Evolutionary conservation across 1,140 invertebrate genomes (phyloP).

Genomic region (Drosophila parabipectinata): DNA sequence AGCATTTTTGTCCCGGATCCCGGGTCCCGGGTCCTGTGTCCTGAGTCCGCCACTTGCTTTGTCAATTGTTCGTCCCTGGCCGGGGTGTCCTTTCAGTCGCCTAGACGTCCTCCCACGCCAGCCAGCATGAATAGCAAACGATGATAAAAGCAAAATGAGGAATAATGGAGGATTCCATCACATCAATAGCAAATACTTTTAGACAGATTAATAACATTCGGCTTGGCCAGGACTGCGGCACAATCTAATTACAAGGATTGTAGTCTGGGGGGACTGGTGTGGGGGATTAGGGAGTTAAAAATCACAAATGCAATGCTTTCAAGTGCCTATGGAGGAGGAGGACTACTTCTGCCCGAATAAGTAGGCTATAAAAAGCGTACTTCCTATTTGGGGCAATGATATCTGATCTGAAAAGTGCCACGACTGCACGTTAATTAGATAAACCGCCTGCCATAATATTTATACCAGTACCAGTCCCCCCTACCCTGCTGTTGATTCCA

Average conservation of each 20-base stretch:
- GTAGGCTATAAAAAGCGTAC: background rate
- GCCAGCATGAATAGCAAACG: background rate
- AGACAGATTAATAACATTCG: background rate
- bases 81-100: background rate
- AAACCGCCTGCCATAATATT: background rate
- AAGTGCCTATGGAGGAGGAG: background rate
- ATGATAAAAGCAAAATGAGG: background rate
- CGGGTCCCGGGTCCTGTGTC: background rate
- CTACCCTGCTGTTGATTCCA: background rate
- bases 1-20: background rate
- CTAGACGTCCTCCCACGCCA: background rate
- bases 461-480: background rate
- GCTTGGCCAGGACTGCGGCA: no score
- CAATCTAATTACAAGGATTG: background rate
- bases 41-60: background rate
- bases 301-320: background rate
- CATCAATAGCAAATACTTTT: background rate
- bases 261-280: no score
- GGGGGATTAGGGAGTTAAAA: no score
- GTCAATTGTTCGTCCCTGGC: conserved; percentile 1
- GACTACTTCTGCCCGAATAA: background rate
- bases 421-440: conserved; percentile 18
- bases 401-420: conserved; percentile 2
- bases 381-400: background rate
- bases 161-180: background rate